Percentiles rank a stretch among this genome's conserved stretches.
Conservation (phyloP, 2,797 vertebrate genomes). For the Danio tinwini region DNA sequence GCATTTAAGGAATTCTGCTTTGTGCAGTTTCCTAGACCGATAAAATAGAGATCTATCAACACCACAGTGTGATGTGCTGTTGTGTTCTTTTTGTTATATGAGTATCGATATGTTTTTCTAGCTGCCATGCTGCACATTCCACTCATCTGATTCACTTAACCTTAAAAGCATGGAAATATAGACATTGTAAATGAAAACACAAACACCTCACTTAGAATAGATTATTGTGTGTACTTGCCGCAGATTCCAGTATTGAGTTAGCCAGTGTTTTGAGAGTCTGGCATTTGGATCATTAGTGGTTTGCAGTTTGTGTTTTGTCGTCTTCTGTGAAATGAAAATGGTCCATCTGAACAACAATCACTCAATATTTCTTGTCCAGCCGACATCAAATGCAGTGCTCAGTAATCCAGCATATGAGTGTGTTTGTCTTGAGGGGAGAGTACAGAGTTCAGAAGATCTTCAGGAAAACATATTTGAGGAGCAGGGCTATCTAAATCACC, state of each 20-base stretch:
- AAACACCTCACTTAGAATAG: not conserved
- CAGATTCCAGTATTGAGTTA: not conserved
- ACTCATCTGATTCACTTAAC: constrained; percentile 6
- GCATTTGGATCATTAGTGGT: not conserved
- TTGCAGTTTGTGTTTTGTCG: not conserved
- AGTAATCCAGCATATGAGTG: not conserved
- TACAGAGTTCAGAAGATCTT: not conserved
- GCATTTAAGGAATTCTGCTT: constrained; percentile 50
- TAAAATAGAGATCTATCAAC: constrained; percentile 21
- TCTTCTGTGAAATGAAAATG: constrained; percentile 9
- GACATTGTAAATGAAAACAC: not conserved
- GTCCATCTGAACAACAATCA: constrained; percentile 24
- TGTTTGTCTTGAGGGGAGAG: not conserved
- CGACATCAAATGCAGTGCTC: not conserved
- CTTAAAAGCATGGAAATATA: constrained; percentile 4
- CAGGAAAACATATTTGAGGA: constrained; percentile 26
- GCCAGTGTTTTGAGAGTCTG: constrained; percentile 12
- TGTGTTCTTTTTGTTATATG: not conserved
- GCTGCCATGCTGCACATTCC: constrained; percentile 5
- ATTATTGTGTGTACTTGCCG: not conserved
- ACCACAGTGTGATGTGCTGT: not conserved
- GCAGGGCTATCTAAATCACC: not conserved
- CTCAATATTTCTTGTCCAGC: constrained; percentile 37
- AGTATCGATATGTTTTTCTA: not conserved
- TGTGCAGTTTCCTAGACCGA: constrained; percentile 22